Base-by-base conservation (phyloP, 92 coral and sea anemone genomes). In the Desmophyllum pertusum region DNA sequence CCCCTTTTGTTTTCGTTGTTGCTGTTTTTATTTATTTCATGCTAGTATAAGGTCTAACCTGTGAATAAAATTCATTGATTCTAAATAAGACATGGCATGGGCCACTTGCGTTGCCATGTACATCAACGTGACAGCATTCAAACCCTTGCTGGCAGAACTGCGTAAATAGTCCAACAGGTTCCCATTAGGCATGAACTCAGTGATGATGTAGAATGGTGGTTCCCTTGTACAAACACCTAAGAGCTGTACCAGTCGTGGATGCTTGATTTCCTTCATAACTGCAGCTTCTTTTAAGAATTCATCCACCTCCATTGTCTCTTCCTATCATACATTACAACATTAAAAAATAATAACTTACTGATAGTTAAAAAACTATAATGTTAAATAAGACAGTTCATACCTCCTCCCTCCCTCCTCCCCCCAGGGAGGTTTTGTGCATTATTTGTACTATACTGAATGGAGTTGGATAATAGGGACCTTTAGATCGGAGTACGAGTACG, bases 251-350 rank as follows among this genome's bases (percentile, higher is more conserved):
- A 97, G 87, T 66, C 93, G 83, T 50, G 92, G 92, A 70, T 97
- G 99, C 51, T 90, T 92, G 37, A 97, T 90, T 77, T 88, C 93
- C 83, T 97, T 97, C 99, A 97, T 97, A 27, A 94, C 95, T 21
- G 92, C 74, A 17, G 99, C 99, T 81, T 97, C 99, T 78, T 93
- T 93, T 19, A 94, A 89, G 82, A 97, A 97, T 70, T 97, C 99
- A 75, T 97, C 98, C 40, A 97, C 98, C 43, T 97, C 99, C 99
- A 97, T 97, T 38, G 99, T 97, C 77, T 97, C 99, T 81, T 97
- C 99, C 99, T 97, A 80, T 23, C 37, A 67, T 10, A 69, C 33
- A 37, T 21, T n/a, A 77, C 10, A 9, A 57, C 21, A 14, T 48
- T 27, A 0, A 59, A 25, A 5, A 59, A 2, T 25, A 21, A 25